phyloP scores from a whole-genome alignment of 1,140 invertebrate genomes.

The Dreissena rostriformis region DNA sequence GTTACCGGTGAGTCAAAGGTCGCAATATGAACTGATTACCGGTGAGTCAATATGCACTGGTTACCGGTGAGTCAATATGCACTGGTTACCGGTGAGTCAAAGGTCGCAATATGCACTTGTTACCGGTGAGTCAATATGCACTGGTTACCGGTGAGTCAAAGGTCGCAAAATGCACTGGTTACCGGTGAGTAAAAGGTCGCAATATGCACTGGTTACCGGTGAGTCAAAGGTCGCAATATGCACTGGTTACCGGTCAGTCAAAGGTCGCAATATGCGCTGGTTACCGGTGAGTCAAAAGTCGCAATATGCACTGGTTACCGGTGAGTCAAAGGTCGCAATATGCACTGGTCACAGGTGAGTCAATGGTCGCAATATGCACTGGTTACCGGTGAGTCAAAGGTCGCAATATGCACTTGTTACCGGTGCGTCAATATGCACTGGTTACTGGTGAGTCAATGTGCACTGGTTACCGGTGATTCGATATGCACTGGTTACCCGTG shows the following conservation, averaged over 20 bases:
- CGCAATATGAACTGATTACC: slow-evolving; percentile 80
- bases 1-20: slow-evolving; percentile 72
- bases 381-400: slow-evolving; percentile 76
- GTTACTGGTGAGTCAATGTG: background rate
- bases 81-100: too few relatives aligned
- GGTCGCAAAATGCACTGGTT: too few relatives aligned
- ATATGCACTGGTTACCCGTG: background rate
- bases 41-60: slow-evolving; percentile 79
- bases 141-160: slow-evolving; percentile 76
- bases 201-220: background rate
- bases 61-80: slow-evolving; percentile 78
- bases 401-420: background rate
- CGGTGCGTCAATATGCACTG: background rate
- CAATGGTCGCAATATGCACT: background rate
- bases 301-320: background rate
- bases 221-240: background rate
- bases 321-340: background rate
- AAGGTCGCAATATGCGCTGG: background rate
- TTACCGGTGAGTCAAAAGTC: background rate
- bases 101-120: slow-evolving; percentile 81
- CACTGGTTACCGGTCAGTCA: background rate
- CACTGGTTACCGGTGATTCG: background rate
- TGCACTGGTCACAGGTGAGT: background rate
- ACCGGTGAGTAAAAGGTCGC: background rate
- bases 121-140: slow-evolving; percentile 79